Conservation (phyloP, 2,797 vertebrate species). For the Peromyscus nudipes region DNA sequence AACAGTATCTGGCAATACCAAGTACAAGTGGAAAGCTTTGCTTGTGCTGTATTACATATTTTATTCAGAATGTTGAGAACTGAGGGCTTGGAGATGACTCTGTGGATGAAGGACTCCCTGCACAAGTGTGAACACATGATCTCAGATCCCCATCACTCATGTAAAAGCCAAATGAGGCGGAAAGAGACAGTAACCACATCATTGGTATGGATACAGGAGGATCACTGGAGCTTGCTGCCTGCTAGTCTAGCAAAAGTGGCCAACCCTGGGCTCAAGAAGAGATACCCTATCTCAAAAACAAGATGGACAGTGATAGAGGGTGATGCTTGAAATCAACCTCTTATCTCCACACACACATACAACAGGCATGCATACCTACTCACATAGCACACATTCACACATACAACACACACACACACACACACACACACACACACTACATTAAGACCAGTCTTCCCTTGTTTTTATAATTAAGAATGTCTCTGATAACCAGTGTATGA, state of each 20-base stretch:
- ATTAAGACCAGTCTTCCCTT: neutral
- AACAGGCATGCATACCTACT: neutral
- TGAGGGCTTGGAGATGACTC: neutral
- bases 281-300: neutral
- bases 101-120: neutral
- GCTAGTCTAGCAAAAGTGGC: neutral
- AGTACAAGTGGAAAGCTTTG: neutral
- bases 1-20: neutral
- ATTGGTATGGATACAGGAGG: neutral
- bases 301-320: neutral
- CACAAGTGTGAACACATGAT: neutral
- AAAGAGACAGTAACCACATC: neutral
- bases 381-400: neutral
- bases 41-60: neutral
- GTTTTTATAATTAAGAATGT: conserved; percentile 24
- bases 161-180: too few relatives aligned
- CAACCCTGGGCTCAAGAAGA: neutral
- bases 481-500: conserved; percentile 44
- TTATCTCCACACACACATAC: neutral
- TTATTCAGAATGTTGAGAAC: conserved; percentile 2
- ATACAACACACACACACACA: neutral
- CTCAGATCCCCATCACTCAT: neutral
- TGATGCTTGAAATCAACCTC: neutral
- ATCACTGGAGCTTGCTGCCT: neutral
- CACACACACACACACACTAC: neutral